A percentile compares a stretch with the other conserved stretches of the same genome.
Conservation (phyloP, 2,113 vertebrate genomes). For the Scophthalmus maximus region DNA sequence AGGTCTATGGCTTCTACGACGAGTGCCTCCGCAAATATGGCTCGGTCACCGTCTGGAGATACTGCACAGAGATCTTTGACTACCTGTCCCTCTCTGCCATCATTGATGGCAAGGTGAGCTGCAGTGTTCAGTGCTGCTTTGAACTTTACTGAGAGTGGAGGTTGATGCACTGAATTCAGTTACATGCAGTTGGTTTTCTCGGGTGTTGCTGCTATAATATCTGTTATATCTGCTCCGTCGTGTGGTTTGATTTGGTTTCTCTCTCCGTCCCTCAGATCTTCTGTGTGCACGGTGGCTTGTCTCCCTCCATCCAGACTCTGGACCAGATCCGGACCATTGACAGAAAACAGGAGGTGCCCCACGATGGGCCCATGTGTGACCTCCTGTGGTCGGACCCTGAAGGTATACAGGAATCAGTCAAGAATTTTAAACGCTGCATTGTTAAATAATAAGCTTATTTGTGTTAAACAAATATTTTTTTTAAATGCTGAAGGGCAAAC, state of each 20-base stretch:
- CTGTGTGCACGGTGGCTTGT: conserved; percentile 94
- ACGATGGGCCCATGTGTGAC: conserved; percentile 97
- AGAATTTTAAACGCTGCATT: not conserved
- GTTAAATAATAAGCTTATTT: too few species aligned
- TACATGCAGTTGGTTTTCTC: not conserved
- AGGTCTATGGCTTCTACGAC: conserved; percentile 96
- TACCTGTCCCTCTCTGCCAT: conserved; percentile 96
- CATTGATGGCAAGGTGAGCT: conserved; percentile 93
- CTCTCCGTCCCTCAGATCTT: conserved; percentile 76
- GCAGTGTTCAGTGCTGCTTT: not conserved
- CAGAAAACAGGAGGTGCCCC: conserved; percentile 95
- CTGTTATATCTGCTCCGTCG: not conserved
- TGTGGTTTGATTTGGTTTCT: not conserved
- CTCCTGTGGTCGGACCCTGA: conserved; percentile 96
- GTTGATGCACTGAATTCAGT: not conserved
- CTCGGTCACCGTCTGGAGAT: conserved; percentile 95
- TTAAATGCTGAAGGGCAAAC: too few species aligned
- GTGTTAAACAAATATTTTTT: not conserved
- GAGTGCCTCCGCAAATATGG: conserved; percentile 96
- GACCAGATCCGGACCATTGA: conserved; percentile 97
- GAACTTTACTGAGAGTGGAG: accelerated
- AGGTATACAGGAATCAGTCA: conserved; percentile 76
- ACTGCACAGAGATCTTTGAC: conserved; percentile 98
- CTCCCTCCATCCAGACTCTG: conserved; percentile 95
- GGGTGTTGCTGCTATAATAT: not conserved